Conservation (phyloP, 2,888 invertebrate species). For the Galerucella pusilla region DNA sequence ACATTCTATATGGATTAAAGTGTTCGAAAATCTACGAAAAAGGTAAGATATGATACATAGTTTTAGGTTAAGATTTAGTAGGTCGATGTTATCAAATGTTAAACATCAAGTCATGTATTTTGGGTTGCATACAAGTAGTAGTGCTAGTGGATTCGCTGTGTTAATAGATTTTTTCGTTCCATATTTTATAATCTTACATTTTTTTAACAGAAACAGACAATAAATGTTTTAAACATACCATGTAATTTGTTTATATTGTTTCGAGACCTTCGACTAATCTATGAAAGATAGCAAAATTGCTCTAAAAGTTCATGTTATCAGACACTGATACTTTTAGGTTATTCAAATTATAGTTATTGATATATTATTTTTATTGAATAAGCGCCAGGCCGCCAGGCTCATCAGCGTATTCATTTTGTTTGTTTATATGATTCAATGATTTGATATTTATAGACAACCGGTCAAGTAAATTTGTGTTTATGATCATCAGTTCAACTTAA, state of each 20-base stretch:
- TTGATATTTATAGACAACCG: background rate
- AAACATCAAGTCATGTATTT: conserved; percentile 53
- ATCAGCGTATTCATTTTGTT: background rate
- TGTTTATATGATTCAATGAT: background rate
- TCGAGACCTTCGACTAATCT: background rate
- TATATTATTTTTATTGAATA: too few species aligned
- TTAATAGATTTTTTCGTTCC: conserved; percentile 26
- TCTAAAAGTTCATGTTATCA: background rate
- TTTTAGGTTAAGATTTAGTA: conserved; percentile 50
- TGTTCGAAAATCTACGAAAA: conserved; percentile 21
- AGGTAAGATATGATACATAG: conserved; percentile 44
- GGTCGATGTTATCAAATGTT: conserved; percentile 56
- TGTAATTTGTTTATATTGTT: background rate
- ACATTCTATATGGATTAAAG: conserved; percentile 37
- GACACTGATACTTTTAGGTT: background rate
- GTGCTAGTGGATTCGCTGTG: conserved; percentile 7
- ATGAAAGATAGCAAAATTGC: background rate
- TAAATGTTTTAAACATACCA: background rate
- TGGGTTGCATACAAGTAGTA: conserved; percentile 44
- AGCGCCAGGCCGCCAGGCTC: too few species aligned
- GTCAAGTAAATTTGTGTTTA: background rate
- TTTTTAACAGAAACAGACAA: background rate
- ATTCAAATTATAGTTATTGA: background rate
- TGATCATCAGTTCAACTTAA: background rate
- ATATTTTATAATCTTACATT: background rate